Evolutionary conservation across 2,113 vertebrate genomes (phyloP), one percentile per base, ranked within the genome.

Genomic region (Eulemur rufifrons): DNA sequence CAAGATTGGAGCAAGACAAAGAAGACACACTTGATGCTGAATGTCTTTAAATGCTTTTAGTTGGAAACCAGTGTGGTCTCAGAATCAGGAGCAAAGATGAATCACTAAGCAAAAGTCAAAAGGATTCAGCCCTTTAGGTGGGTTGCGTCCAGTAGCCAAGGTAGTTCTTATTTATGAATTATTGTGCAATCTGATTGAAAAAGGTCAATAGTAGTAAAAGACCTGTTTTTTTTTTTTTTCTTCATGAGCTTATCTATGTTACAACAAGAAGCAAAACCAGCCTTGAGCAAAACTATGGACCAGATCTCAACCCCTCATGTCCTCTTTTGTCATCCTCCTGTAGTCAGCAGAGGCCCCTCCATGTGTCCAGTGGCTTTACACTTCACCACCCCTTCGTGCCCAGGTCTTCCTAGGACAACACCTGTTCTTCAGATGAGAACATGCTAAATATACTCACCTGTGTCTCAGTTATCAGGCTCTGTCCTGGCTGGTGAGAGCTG

Each of bases 141-240:
- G 54, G 52, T n/a, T 74, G 63, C 84, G 64, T 89, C 56, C 77
- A 61, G 34, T 91, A 95, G 69, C 78, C 25, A 56, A 78, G n/a
- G n/a, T 91, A 80, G 63, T 54, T n/a, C 66, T 50, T 84, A 27
- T 42, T 93, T 81, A 73, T 73, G 77, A 91, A 74, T 96, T 73
- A 91, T 82, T 52, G 8, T 50, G 71, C 61, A 89, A 73, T n/a
- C 54, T 74, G 61, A 86, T 73, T 89, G 61, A 56, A 76, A 95
- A 95, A 96, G 9, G 63, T 89, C 69, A 82, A 34, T 47, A 76
- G 34, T 34, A 66, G 32, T 90, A 68, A 74, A 91, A 59, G 34
- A 61, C 37, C 56, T 54, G 6, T 27, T 56, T 95, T 93, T 93
- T 68, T 91, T 78, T 52, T 42, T 42, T 42, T 42, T 42, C 45